Conservation (phyloP, 2,113 vertebrate species). For the Neomonachus schauinslandi region DNA sequence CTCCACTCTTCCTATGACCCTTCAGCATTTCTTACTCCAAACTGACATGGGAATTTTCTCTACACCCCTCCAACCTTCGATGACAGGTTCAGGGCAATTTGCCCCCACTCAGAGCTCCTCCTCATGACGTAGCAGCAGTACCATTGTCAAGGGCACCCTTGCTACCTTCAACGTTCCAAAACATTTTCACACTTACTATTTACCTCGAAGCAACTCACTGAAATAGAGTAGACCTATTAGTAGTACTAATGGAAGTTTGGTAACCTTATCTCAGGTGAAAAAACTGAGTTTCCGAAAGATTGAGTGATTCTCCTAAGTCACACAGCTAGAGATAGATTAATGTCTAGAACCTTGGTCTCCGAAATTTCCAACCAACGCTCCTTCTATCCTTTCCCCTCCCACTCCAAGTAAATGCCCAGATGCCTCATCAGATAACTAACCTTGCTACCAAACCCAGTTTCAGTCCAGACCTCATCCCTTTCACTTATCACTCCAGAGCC, state of each 20-base stretch:
- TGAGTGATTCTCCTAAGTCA: background rate
- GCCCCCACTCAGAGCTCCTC: background rate
- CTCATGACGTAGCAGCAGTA: accelerated
- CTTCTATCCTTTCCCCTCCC: background rate
- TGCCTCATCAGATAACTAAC: background rate
- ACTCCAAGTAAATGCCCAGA: background rate
- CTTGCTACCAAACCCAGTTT: background rate
- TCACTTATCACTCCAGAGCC: background rate
- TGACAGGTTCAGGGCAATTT: background rate
- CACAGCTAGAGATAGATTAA: background rate
- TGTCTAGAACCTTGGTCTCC: background rate
- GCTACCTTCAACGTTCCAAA: background rate
- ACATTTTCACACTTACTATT: background rate
- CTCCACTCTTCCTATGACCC: background rate
- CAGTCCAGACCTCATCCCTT: background rate
- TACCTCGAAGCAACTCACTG: background rate
- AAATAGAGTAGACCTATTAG: background rate
- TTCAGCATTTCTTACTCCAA: background rate
- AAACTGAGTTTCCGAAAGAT: background rate
- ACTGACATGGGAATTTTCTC: background rate
- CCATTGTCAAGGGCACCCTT: background rate
- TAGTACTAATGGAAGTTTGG: background rate
- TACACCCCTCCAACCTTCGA: background rate
- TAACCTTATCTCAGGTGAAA: background rate
- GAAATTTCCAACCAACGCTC: background rate